These are phyloP conservation scores for Bombus consobrinus DNA, from an alignment of 1,140 invertebrate genomes.

Conservation along the genomic window DNA sequence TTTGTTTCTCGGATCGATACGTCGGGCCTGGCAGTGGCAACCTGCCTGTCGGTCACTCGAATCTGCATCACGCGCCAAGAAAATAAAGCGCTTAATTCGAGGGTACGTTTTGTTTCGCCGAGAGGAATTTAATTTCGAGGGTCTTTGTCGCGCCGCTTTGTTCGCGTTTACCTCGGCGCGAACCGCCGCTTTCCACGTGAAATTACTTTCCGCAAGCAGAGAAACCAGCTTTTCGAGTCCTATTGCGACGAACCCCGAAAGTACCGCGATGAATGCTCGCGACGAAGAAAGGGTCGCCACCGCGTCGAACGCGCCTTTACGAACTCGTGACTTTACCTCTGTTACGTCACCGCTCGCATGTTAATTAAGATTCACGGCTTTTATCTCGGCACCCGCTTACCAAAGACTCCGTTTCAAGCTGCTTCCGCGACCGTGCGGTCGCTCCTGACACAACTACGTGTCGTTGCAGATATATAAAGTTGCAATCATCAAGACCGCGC, in stretches of 20 bases:
- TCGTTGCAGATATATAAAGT: too few species aligned
- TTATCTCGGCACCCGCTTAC: not conserved
- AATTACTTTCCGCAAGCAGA: not conserved
- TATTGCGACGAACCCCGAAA: slow-evolving; percentile 21
- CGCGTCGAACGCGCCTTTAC: not conserved
- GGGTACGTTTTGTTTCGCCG: not conserved
- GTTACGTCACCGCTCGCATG: slow-evolving; percentile 5
- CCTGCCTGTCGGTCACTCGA: too few species aligned
- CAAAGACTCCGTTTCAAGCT: too few species aligned
- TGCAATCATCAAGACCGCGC: too few species aligned
- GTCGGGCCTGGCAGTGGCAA: too few species aligned
- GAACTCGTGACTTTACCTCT: not conserved
- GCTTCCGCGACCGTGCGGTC: too few species aligned
- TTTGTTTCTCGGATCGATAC: too few species aligned
- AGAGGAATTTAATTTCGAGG: slow-evolving; percentile 13
- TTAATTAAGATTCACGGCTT: slow-evolving; percentile 35
- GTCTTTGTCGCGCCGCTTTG: not conserved
- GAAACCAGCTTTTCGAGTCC: slow-evolving; percentile 47
- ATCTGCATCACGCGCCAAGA: not conserved
- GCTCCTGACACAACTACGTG: too few species aligned
- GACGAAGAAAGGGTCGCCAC: not conserved
- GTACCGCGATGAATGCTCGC: not conserved
- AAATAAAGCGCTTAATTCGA: not conserved
- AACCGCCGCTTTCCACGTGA: not conserved
- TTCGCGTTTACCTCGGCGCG: not conserved